Base-by-base conservation (phyloP, 2,797 vertebrate species). In the Etheostoma nigrum region DNA sequence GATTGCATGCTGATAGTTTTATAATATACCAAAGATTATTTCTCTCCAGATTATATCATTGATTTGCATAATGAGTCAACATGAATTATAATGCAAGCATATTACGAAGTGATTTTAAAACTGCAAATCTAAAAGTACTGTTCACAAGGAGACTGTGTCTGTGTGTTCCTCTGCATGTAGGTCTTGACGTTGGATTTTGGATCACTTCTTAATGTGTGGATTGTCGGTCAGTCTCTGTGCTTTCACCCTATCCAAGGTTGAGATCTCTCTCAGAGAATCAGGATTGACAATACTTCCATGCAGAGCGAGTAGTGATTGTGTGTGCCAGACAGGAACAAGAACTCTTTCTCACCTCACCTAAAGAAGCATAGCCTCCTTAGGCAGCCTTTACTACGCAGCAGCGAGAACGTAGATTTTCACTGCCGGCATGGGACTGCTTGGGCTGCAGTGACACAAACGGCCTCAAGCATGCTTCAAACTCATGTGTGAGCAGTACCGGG, bases 1-100 rank as follows among this genome's bases (percentile, higher is more conserved):
- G 80, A 88, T 84, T 72, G 67, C 75, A 84, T 76, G 78, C 74
- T 81, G 82, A 86, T 85, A 62, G 84, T 80, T 72, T 63, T 9
- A 58, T 58, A 72, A 72, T 77, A 64, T 52, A 27, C 19, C 53
- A 73, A 68, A 69, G 42, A 85, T 60, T 21, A 60, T 67, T 72
- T 74, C 23, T 52, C 45, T 42, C 27, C 44, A 72, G 69, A 86
- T 86, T 53, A 66, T 76, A 62, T 70, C 33, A 62, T 67, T 55
- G 57, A 66, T 88, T 81, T 78, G 61, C 53, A 70, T 83, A 84
- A 84, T 85, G 62, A 82, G 16, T 76, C 65, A 82, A 49, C 27
- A 47, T 73, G 27, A 68, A 67, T 73, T 67, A 27, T 2, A 2
- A 69, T 67, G 44, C 44, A 70, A 23, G 23, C 42, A 23, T 47